A percentile compares a stretch with the other conserved stretches of the same genome.
These are phyloP conservation scores for Spermophilus dauricus DNA, from an alignment of 2,113 vertebrate genomes.

Conservation along the genomic window DNA sequence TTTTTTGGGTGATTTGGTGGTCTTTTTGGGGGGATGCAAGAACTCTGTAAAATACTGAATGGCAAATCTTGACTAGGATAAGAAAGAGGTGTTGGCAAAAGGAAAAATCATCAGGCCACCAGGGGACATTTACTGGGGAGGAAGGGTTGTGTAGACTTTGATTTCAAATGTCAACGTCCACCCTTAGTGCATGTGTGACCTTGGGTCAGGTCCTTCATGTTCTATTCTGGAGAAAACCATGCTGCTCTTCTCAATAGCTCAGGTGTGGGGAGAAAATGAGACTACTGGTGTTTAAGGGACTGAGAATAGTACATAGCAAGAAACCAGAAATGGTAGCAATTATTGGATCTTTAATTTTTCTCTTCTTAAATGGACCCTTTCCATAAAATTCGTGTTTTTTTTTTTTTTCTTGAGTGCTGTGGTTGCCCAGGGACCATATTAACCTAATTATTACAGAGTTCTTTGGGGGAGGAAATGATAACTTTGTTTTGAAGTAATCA, in stretches of 20 bases:
- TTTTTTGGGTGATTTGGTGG: not conserved
- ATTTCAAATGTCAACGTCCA: not conserved
- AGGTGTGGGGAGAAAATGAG: not conserved
- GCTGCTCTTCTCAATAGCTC: not conserved
- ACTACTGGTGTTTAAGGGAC: not conserved
- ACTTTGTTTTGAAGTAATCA: not conserved
- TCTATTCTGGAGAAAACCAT: not conserved
- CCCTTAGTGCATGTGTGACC: not conserved
- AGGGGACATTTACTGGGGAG: not conserved
- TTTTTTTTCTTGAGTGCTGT: conserved; percentile 34
- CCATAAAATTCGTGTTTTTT: not conserved
- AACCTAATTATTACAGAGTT: not conserved
- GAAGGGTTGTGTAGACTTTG: not conserved
- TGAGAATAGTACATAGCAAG: not conserved
- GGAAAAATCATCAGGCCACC: not conserved
- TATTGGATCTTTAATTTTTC: not conserved
- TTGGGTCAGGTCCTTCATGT: not conserved
- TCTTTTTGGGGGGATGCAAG: not conserved
- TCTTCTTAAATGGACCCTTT: not conserved
- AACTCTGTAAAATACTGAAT: not conserved
- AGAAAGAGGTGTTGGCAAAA: not conserved
- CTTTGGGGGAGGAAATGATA: not conserved
- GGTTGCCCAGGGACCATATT: not conserved
- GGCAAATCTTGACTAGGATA: not conserved
- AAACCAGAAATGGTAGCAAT: not conserved